Conservation (phyloP, 1,140 invertebrate species). For the Samia ricini region DNA sequence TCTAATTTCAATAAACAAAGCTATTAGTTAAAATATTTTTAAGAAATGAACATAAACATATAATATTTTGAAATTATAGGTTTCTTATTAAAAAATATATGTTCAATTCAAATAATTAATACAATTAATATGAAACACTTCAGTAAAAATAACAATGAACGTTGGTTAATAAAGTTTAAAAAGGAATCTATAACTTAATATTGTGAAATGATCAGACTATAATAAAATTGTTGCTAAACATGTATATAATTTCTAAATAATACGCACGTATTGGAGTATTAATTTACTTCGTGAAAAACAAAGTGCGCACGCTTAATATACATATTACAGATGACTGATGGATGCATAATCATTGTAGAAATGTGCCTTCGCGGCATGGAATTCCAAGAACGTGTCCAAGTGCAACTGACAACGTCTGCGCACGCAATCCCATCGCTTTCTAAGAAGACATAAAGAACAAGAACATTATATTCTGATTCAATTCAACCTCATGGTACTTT, state of each 20-base stretch:
- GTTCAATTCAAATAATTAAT: too few relatives aligned
- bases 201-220: neutral
- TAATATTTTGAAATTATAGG: too few relatives aligned
- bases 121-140: too few relatives aligned
- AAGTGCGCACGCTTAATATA: neutral
- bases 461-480: conserved; percentile 6
- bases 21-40: too few relatives aligned
- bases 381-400: conserved; percentile 38
- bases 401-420: conserved; percentile 24
- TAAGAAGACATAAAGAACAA: conserved; percentile 29
- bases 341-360: conserved; percentile 4
- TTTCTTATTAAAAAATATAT: too few relatives aligned
- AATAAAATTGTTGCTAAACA: neutral
- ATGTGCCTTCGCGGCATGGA: conserved; percentile 25
- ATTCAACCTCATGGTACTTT: neutral
- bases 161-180: too few relatives aligned
- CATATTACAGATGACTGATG: neutral
- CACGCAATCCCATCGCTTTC: conserved; percentile 40
- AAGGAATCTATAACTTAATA: too few relatives aligned
- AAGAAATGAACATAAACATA: too few relatives aligned
- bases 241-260: neutral
- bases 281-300: neutral
- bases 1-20: too few relatives aligned
- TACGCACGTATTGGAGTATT: neutral
- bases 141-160: too few relatives aligned